phyloP scores from a whole-genome alignment of 2,113 vertebrate genomes.

The Petrocephalus microphthalmus region DNA sequence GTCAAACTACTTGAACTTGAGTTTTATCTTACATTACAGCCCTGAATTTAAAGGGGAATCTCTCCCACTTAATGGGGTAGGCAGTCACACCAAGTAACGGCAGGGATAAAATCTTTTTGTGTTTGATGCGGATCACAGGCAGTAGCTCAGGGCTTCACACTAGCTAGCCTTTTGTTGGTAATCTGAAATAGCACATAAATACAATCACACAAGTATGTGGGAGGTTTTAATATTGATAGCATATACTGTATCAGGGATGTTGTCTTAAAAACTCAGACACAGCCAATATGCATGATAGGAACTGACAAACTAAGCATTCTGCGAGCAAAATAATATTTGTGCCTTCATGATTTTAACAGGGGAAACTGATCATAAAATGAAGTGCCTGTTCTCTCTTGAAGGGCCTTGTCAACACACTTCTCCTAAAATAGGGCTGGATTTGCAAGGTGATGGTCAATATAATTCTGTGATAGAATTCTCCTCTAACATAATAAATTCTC shows the following conservation, averaged over 20 bases:
- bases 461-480: background rate
- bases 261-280: background rate
- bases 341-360: background rate
- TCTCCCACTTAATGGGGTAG: background rate
- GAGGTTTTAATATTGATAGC: background rate
- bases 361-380: background rate
- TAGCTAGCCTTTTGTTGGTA: background rate
- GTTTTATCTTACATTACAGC: background rate
- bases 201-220: background rate
- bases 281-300: background rate
- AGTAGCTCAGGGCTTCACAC: background rate
- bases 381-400: background rate
- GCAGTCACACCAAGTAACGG: background rate
- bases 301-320: background rate
- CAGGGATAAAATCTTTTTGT: background rate
- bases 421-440: background rate
- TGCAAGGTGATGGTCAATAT: background rate
- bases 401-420: background rate
- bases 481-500: background rate
- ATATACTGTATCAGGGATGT: background rate
- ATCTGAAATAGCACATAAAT: background rate
- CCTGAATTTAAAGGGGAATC: background rate
- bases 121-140: background rate
- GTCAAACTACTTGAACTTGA: background rate
- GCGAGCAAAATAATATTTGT: background rate